These are phyloP conservation scores for Candoia aspera DNA, from an alignment of 2,113 vertebrate genomes.

Conservation along the genomic window DNA sequence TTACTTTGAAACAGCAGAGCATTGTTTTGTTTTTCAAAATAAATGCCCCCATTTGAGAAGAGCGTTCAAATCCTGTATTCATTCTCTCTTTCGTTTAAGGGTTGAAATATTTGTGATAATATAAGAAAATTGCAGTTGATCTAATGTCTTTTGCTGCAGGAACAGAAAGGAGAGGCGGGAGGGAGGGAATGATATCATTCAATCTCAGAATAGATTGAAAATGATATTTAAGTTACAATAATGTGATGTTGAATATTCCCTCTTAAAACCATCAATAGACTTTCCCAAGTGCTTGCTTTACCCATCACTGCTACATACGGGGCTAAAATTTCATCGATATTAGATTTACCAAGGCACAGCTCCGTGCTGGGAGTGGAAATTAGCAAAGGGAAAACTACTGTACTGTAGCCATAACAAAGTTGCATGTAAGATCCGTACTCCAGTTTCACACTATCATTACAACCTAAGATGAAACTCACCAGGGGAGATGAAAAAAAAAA, in stretches of 20 bases:
- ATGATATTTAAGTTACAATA: background rate
- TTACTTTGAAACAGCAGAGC: background rate
- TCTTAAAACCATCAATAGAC: background rate
- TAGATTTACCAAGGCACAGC: background rate
- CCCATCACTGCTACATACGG: background rate
- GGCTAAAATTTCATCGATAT: background rate
- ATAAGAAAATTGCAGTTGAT: background rate
- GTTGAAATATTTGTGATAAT: background rate
- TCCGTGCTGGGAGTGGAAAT: constrained; percentile 31
- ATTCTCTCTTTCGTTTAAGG: background rate
- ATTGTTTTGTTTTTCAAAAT: background rate
- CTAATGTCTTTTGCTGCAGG: background rate
- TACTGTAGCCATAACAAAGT: constrained; percentile 44
- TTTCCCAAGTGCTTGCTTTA: background rate
- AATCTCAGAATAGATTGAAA: background rate
- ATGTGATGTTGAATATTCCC: background rate
- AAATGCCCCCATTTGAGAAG: too few relatives aligned
- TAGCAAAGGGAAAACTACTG: constrained; percentile 26
- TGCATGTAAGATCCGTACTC: constrained; percentile 48
- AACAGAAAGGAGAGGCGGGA: background rate
- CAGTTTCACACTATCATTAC: constrained; percentile 60
- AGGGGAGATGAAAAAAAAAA: constrained; percentile 68
- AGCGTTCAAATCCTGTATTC: background rate
- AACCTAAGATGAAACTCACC: constrained; percentile 56
- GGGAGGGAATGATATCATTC: too few relatives aligned